Evolutionary conservation across 2,113 vertebrate species (phyloP), one percentile per base, ranked within the genome.

Genomic region (Myotis brandtii): DNA sequence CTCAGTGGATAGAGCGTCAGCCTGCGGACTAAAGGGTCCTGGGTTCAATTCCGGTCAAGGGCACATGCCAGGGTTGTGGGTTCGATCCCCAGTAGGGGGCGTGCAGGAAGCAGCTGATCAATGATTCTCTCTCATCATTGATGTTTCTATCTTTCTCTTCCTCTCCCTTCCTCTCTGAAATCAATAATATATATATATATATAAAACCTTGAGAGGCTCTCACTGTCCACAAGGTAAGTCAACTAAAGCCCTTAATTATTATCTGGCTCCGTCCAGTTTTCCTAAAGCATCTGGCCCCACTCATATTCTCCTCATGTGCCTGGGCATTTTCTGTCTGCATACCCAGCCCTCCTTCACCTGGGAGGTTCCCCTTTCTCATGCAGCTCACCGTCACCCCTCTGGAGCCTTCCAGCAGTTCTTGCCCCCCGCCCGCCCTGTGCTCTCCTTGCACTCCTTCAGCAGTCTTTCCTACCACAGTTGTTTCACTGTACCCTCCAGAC

Each of bases 291-390:
- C 40, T 48, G 3, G 52, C 30, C 64, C 37, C 48, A 1, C 30
- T 32, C 5, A 4, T 14, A 40, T 16, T 27, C 25, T 52, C 46
- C 82, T 37, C 14, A 3, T 0, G 0, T 1, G 14, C 20, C 75
- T 76, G 43, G 32, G 11, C 12, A 1, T 50, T 54, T 66, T 64
- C 81, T 92, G 16, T 87, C 56, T 85, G 52, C 56, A 30, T 13
- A 66, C 1, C 3, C 1, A 11, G 25, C 30, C 48, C 21, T 14
- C 50, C 67, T 59, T 83, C 40, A 34, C 27, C 66, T 30, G 40
- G 40, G 9, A 73, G 66, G 9, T 34, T 73, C 13, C 0, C 14
- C 46, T 66, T 32, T n/a, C 88, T 67, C 56, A 14, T 3, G 1
- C 37, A 34, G 64, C 30, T 97, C 52, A 52, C 81, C 17, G 13